Percentiles rank a stretch among this genome's conserved stretches.
Conservation (phyloP, 2,797 vertebrate genomes). For the Buceros bicornis region DNA sequence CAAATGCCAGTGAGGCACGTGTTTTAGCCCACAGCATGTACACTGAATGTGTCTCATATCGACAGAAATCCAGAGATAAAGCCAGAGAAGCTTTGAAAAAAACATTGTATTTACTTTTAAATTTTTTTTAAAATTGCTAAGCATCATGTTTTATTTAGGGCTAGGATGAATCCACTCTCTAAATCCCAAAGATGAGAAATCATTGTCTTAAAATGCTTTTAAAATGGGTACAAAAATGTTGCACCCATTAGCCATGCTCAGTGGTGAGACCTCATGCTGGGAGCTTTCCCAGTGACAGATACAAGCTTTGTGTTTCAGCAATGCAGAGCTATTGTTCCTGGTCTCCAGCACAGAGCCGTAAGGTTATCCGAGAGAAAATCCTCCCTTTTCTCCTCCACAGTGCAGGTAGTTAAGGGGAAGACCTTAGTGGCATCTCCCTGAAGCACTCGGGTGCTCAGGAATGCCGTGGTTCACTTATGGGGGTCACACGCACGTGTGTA, state of each 20-base stretch:
- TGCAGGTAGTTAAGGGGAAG: neutral
- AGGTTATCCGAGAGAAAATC: neutral
- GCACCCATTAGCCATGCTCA: neutral
- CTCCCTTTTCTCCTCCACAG: neutral
- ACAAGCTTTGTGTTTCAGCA: neutral
- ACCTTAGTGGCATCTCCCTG: neutral
- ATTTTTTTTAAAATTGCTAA: neutral
- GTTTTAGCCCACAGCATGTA: neutral
- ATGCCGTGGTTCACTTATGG: rapidly evolving
- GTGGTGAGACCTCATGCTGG: neutral
- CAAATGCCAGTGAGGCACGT: neutral
- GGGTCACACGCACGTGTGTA: rapidly evolving
- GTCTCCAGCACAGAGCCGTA: neutral
- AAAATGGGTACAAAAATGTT: neutral
- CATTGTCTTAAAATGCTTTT: neutral
- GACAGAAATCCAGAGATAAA: constrained; percentile 11
- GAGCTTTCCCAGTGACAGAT: neutral
- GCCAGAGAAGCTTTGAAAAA: neutral
- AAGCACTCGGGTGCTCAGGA: neutral
- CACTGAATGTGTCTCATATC: neutral
- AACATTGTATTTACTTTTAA: neutral
- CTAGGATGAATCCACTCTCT: neutral
- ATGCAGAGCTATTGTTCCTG: neutral
- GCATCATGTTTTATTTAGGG: neutral
- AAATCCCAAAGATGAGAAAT: neutral